Evolutionary conservation across 1,140 invertebrate genomes (phyloP).

Genomic region (Pseudomyrmex pallidus): DNA sequence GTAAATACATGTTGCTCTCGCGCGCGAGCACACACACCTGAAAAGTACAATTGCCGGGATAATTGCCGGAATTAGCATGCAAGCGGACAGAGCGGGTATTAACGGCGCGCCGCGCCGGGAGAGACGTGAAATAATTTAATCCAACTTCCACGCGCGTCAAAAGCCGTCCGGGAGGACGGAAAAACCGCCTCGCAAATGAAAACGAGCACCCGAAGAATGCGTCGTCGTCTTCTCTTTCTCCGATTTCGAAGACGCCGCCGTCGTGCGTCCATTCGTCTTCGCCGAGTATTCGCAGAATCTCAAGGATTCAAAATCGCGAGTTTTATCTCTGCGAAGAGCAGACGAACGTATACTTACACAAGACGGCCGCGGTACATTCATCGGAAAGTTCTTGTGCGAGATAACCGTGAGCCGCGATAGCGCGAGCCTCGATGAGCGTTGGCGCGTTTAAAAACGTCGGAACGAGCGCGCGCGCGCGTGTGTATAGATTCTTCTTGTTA

Average conservation of each 20-base stretch:
- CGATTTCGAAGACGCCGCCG: neutral
- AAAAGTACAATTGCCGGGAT: slow-evolving; percentile 53
- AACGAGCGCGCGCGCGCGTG: neutral
- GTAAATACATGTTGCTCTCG: neutral
- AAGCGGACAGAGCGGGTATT: slow-evolving; percentile 25
- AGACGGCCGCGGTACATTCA: neutral
- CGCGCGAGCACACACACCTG: neutral
- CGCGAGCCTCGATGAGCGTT: slow-evolving; percentile 56
- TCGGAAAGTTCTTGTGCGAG: neutral
- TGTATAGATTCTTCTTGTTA: slow-evolving; percentile 62
- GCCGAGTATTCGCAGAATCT: slow-evolving; percentile 14
- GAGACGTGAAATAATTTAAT: slow-evolving; percentile 44
- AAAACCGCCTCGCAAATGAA: neutral
- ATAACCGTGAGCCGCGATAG: slow-evolving; percentile 62
- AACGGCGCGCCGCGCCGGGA: slow-evolving; percentile 18
- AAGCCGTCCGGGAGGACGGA: too few relatives aligned
- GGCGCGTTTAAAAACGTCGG: slow-evolving; percentile 59
- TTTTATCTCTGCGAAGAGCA: too few relatives aligned
- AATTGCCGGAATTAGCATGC: slow-evolving; percentile 50
- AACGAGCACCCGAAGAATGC: neutral
- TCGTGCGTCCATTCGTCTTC: neutral
- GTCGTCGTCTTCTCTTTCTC: too few relatives aligned
- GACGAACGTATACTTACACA: too few relatives aligned
- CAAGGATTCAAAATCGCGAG: slow-evolving; percentile 1
- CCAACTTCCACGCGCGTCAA: slow-evolving; percentile 14